phyloP scores from a whole-genome alignment of 2,797 vertebrate species.

The Gymnothorax javanicus region DNA sequence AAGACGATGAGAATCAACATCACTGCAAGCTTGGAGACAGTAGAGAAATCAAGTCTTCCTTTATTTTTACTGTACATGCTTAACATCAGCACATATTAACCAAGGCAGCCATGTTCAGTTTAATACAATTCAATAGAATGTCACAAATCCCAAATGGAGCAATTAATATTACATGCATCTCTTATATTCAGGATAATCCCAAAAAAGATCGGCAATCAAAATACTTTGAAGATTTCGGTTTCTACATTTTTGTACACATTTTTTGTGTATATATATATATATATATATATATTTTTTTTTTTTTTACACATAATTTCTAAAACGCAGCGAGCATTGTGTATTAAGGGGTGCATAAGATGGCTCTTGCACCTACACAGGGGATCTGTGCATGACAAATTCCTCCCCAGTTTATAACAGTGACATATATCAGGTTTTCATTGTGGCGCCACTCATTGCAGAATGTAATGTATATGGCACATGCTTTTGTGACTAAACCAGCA shows the following conservation, averaged over 20 bases:
- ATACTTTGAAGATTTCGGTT: background rate
- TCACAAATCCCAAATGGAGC: background rate
- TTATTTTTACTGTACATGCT: background rate
- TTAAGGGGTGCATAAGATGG: background rate
- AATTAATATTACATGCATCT: background rate
- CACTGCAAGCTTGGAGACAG: slow-evolving; percentile 71
- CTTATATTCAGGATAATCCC: background rate
- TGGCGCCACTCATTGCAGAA: background rate
- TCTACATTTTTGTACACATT: background rate
- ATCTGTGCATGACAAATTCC: background rate
- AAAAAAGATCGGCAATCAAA: background rate
- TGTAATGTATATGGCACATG: background rate
- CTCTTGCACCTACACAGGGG: background rate
- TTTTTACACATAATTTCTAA: background rate
- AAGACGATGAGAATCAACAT: slow-evolving; percentile 81
- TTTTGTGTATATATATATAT: too few relatives aligned
- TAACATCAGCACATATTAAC: background rate
- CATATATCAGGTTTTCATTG: background rate
- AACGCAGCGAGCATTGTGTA: background rate
- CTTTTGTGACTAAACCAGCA: background rate
- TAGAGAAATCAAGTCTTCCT: slow-evolving; percentile 15
- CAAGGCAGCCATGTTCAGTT: background rate
- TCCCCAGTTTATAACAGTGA: background rate
- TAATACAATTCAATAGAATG: background rate
- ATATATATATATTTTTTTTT: too few relatives aligned